Evolutionary conservation across 2,888 invertebrate genomes (phyloP).

Genomic region (Mesorhabditis spiculigera): DNA sequence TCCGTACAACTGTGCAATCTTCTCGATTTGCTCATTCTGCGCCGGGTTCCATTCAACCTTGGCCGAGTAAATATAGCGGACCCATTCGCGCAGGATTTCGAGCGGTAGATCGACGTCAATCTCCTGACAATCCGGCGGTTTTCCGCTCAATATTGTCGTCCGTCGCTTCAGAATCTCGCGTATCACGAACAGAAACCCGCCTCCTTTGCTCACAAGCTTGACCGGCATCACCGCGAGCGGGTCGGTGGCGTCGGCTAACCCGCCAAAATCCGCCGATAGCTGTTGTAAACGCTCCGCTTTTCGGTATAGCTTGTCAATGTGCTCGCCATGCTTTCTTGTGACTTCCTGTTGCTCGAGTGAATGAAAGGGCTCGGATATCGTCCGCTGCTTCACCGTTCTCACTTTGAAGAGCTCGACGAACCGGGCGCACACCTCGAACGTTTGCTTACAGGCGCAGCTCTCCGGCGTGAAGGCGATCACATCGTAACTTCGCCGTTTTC

Average conservation of each 20-base stretch:
- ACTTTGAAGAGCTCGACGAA: neutral
- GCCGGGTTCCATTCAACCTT: neutral
- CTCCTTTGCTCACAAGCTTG: neutral
- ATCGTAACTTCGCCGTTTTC: conserved; percentile 4
- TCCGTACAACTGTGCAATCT: neutral
- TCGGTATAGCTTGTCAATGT: neutral
- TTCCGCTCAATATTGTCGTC: neutral
- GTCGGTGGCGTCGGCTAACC: neutral
- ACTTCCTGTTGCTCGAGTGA: neutral
- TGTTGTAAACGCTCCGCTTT: neutral
- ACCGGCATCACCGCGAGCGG: neutral
- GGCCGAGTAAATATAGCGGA: neutral
- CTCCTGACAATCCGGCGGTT: neutral
- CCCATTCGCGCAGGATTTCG: neutral
- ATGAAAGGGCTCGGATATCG: neutral
- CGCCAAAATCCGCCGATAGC: neutral
- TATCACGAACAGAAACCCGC: neutral
- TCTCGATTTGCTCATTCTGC: neutral
- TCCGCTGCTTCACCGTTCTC: neutral
- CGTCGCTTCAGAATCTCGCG: neutral
- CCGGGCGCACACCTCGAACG: neutral
- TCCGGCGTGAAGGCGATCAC: neutral
- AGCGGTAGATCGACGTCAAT: neutral
- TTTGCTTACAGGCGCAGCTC: conserved; percentile 6
- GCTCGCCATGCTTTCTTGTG: neutral